Base-by-base conservation (phyloP, 2,888 invertebrate species). In the Cremastobaeus sp. region DNA sequence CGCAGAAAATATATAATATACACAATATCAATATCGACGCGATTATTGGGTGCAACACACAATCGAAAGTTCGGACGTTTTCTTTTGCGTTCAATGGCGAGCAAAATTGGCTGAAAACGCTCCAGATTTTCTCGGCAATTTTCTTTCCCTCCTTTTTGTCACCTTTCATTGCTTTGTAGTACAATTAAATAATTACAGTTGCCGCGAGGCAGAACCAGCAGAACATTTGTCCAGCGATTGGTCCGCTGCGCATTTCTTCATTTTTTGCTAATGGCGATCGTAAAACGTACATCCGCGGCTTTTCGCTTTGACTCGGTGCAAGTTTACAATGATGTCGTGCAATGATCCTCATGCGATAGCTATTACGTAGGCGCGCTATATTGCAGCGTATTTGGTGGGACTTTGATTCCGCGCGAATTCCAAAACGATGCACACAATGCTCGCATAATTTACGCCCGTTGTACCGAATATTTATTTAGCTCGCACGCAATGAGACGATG, bases 391-490 rank as follows among this genome's bases (percentile, higher is more conserved):
- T 65, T 65, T 66, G 54, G 54, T 62, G 37, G 54, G 48, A 47
- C n/a, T n/a, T n/a, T n/a, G n/a, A 66, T 48, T 72, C 60, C 60
- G 48, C 32, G 37, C 15, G 30, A 48, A 47, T 71, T 64, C 73
- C 59, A 62, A 55, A 66, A 60, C 65, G 60, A 55, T 57, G 37
- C 35, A 55, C 66, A 66, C 73, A 66, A 66, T 73, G 60, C 55
- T 59, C 54, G 28, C 62, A 73, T 73, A 73, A 66, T 73, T 73
- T 65, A 73, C 73, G 60, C 73, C 62, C 34, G 60, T 39, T 54
- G 43, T 50, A 55, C 37, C 37, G 25, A 59, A 54, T 66, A 48
- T 72, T 72, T 72, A 72, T 72, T 52, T 48, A 43, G 32, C 64
- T 50, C 25, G 21, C 17, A 54, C 25, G 69, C 54, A 64, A 64